Evolutionary conservation across 2,888 invertebrate species (phyloP).

Genomic region (Scotopteryx bipunctaria): DNA sequence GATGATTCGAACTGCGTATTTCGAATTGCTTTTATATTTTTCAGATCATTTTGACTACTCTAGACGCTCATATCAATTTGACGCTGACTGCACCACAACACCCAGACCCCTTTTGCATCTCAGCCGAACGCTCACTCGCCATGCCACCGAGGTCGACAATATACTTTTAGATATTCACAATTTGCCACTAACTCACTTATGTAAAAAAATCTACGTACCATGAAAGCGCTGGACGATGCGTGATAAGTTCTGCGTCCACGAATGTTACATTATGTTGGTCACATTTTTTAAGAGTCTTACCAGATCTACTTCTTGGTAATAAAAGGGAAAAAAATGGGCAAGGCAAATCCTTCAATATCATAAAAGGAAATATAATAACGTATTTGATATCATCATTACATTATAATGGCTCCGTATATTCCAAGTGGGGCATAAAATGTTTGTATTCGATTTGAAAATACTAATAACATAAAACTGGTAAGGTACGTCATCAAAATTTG

Average conservation of each 20-base stretch:
- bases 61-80: too few species aligned
- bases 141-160: too few species aligned
- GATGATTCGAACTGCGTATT: too few species aligned
- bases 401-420: slow-evolving; percentile 37
- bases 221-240: neutral
- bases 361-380: slow-evolving; percentile 35
- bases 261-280: neutral
- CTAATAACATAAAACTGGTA: slow-evolving; percentile 44
- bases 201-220: neutral
- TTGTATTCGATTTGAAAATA: slow-evolving; percentile 44
- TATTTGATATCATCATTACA: slow-evolving; percentile 37
- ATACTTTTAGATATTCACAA: neutral
- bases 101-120: too few species aligned
- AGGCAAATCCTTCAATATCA: slow-evolving; percentile 33
- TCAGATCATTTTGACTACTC: too few species aligned
- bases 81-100: too few species aligned
- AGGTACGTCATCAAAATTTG: slow-evolving; percentile 38
- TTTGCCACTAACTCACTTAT: neutral
- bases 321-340: slow-evolving; percentile 14
- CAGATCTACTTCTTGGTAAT: slow-evolving; percentile 6
- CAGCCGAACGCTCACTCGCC: too few species aligned
- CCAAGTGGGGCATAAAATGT: slow-evolving; percentile 38
- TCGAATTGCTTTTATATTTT: too few species aligned
- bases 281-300: neutral
- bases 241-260: neutral